Base-by-base conservation (phyloP, 2,797 vertebrate species). In the Chanos chanos region DNA sequence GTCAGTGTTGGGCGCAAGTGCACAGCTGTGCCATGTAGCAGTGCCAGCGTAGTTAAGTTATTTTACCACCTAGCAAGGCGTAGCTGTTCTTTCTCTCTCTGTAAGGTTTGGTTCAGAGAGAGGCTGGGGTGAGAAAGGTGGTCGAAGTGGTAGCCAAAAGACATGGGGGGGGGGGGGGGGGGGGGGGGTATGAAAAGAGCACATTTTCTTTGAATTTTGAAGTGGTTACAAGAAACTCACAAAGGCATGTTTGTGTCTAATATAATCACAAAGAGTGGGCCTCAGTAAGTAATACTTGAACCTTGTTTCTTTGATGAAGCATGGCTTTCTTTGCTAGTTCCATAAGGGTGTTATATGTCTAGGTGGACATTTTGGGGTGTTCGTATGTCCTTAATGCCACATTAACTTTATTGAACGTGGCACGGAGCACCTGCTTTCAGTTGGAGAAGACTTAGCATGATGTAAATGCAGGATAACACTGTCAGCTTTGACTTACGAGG, bases 401-500 rank as follows among this genome's bases (percentile, higher is more conserved):
- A 56, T 49, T 73, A 33, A 9, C 48, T 66, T 77, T 88, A 87
- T 71, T 79, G 34, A 39, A 77, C 66, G 70, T 81, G 83, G 79
- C 82, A 82, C 70, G 39, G 71, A 61, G 71, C 71, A 66, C 72
- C 68, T 67, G 66, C 65, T 53, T 82, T 60, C 65, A 81, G 73
- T 82, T 70, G 74, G 58, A 77, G 73, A 73, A 65, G 72, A 79
- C 68, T 81, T 81, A 81, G 77, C 70, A 74, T 76, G 77, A 80
- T 82, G 79, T 81, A 83, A 82, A 80, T 72, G 76, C 39, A 77
- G 78, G 78, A 87, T 83, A 81, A 83, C 76, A 75, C 64, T 80
- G 83, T 84, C 82, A 78, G 68, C 68, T 81, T 44, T 80, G 81
- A 87, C 80, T 70, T 77, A 87, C 79, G 82, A 85, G 53, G 77